Conservation (phyloP, 2,888 invertebrate species). For the Amaurobius ferox region DNA sequence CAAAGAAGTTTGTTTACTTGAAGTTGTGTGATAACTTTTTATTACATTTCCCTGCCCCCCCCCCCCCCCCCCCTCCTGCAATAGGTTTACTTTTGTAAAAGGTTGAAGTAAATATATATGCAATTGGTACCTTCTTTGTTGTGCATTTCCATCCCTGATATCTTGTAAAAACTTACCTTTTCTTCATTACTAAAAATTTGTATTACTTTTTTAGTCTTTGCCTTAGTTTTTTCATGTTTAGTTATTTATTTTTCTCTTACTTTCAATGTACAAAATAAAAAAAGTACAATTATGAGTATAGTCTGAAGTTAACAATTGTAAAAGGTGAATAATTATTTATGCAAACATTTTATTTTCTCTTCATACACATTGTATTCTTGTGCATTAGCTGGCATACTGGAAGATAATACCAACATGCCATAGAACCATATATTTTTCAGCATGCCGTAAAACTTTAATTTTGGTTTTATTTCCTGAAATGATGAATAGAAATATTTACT, state of each 20-base stretch:
- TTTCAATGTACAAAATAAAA: conserved; percentile 12
- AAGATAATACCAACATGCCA: no score
- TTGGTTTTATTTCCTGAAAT: no score
- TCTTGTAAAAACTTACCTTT: background rate
- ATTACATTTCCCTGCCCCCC: conserved; percentile 41
- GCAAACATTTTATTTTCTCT: background rate
- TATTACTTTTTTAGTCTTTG: conserved; percentile 3
- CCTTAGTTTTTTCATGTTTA: background rate
- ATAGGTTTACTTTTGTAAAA: conserved; percentile 48
- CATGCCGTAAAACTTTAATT: no score
- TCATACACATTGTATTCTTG: background rate
- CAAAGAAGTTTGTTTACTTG: conserved; percentile 64
- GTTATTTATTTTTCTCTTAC: conserved; percentile 4
- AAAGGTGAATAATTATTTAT: background rate
- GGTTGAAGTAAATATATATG: conserved; percentile 49
- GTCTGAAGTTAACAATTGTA: background rate
- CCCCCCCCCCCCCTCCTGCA: no score
- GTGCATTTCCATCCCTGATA: conserved; percentile 8
- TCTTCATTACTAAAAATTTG: conserved; percentile 2
- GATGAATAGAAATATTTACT: no score
- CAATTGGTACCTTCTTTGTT: conserved; percentile 49
- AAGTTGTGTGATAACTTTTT: conserved; percentile 61
- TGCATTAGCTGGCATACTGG: no score
- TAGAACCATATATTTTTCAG: no score
- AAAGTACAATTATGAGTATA: background rate